These are phyloP conservation scores for Oppia nitens DNA, from an alignment of 1,140 invertebrate genomes.

Conservation along the genomic window DNA sequence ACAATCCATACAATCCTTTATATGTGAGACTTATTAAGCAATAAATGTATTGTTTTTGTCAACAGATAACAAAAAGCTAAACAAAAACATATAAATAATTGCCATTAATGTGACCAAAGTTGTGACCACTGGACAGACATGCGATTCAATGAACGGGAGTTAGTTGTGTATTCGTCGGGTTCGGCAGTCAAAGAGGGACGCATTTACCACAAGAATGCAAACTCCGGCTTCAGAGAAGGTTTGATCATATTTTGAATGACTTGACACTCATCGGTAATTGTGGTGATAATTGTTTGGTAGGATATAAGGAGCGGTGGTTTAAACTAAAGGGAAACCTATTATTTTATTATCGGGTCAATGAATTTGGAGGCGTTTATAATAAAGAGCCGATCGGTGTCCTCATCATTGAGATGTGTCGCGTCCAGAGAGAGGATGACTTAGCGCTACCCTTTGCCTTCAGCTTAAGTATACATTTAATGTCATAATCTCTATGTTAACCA, in stretches of 20 bases:
- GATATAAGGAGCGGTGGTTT: conserved; percentile 52
- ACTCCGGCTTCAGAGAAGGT: neutral
- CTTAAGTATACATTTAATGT: conserved; percentile 17
- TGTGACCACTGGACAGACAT: neutral
- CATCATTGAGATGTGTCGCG: conserved; percentile 45
- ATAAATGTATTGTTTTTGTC: too few relatives aligned
- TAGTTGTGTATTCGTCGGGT: neutral
- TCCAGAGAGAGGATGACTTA: conserved; percentile 40
- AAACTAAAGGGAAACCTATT: conserved; percentile 47
- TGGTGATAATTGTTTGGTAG: conserved; percentile 25
- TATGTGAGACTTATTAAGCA: too few relatives aligned
- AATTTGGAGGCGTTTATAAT: conserved; percentile 43
- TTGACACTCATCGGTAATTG: too few relatives aligned
- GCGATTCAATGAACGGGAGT: neutral
- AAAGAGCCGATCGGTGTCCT: conserved; percentile 44
- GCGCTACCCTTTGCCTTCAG: conserved; percentile 44
- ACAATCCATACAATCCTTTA: too few relatives aligned
- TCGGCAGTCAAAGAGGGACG: neutral
- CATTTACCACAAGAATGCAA: neutral
- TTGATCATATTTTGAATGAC: neutral
- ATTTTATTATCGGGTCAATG: conserved; percentile 52
- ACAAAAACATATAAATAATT: too few relatives aligned
- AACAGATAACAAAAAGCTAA: too few relatives aligned
- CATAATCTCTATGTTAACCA: too few relatives aligned
- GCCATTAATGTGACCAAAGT: too few relatives aligned